These are phyloP conservation scores for Anoplophora glabripennis DNA, from an alignment of 1,140 invertebrate genomes.

Conservation along the genomic window DNA sequence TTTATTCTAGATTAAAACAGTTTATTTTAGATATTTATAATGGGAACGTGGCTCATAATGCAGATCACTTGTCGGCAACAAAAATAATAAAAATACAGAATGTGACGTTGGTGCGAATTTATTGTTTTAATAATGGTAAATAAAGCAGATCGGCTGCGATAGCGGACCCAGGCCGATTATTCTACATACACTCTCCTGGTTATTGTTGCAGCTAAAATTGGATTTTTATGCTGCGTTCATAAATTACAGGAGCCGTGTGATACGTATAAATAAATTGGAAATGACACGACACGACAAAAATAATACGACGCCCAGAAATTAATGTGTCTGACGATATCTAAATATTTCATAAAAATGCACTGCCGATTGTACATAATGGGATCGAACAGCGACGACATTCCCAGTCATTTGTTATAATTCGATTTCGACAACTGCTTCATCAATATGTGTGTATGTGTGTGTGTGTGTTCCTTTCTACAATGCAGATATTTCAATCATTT, in stretches of 20 bases:
- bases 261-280: constrained; percentile 30
- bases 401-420: no score
- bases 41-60: constrained; percentile 45
- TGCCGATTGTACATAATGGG: no score
- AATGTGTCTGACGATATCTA: constrained; percentile 25
- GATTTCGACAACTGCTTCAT: no score
- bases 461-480: no score
- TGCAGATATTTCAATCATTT: no score
- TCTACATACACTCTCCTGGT: constrained; percentile 29
- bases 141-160: constrained; percentile 45
- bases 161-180: constrained; percentile 20
- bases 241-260: constrained; percentile 36
- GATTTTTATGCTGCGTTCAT: constrained; percentile 45
- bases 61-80: constrained; percentile 48
- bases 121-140: constrained; percentile 52
- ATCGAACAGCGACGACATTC: no score
- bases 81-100: constrained; percentile 48
- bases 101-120: constrained; percentile 47
- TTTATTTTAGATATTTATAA: constrained; percentile 52
- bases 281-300: constrained; percentile 26
- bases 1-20: constrained; percentile 51
- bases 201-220: constrained; percentile 42
- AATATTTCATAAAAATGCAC: constrained; percentile 21
- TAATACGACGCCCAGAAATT: constrained; percentile 23
- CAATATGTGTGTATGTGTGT: no score